Conservation (phyloP, 1,140 invertebrate genomes). For the Apis laboriosa region DNA sequence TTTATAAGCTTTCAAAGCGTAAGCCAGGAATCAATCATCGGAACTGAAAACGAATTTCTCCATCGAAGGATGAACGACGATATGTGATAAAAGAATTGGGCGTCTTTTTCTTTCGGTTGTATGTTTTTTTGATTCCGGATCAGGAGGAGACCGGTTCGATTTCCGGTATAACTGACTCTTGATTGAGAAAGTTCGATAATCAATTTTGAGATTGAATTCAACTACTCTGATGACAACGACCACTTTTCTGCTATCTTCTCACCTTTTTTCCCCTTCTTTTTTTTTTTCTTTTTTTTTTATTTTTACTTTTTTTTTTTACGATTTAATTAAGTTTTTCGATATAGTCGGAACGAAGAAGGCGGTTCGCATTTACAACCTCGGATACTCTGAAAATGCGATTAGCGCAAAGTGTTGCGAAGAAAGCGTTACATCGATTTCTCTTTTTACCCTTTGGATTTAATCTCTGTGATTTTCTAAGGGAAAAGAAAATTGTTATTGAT, state of each 20-base stretch:
- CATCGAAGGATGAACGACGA: constrained; percentile 3
- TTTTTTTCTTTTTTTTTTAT: not conserved
- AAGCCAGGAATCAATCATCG: constrained; percentile 25
- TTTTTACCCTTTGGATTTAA: too few relatives aligned
- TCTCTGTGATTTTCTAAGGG: too few relatives aligned
- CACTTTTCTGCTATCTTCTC: not conserved
- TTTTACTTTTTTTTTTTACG: not conserved
- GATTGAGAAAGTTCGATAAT: constrained; percentile 27
- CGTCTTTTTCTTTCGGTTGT: not conserved
- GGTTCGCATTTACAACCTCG: not conserved
- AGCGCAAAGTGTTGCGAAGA: too few relatives aligned
- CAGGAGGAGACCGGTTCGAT: constrained; percentile 36
- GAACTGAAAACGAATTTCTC: constrained; percentile 48
- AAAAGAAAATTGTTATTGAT: not conserved
- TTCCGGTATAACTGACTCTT: constrained; percentile 25
- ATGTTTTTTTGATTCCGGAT: not conserved
- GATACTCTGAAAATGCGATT: not conserved
- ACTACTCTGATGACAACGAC: not conserved
- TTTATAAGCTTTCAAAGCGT: not conserved
- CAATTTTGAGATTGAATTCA: constrained; percentile 37
- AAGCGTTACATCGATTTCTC: not conserved
- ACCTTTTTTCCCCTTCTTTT: not conserved
- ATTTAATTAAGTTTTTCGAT: constrained; percentile 28
- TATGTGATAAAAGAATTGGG: constrained; percentile 26
- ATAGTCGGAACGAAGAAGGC: not conserved